phyloP scores from a whole-genome alignment of 2,888 invertebrate genomes.

The Protula sp. region DNA sequence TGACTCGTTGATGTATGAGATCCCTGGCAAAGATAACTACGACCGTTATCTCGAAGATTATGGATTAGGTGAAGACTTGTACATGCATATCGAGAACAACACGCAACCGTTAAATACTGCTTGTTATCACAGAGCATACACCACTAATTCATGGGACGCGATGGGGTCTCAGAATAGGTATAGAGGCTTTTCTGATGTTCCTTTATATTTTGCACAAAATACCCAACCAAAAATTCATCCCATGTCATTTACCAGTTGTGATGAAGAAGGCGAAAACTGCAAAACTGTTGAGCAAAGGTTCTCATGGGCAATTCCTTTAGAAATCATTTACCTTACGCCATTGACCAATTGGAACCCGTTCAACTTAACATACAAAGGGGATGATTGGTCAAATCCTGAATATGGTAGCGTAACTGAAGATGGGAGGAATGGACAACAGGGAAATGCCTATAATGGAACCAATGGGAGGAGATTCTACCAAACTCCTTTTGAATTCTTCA shows the following conservation, averaged over 20 bases:
- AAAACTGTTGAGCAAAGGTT: slow-evolving; percentile 14
- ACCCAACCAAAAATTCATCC: slow-evolving; percentile 26
- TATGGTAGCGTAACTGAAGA: not conserved
- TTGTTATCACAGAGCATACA: slow-evolving; percentile 11
- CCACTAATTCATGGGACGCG: not conserved
- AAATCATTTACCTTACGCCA: slow-evolving; percentile 39
- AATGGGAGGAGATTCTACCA: slow-evolving; percentile 19
- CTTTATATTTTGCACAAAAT: slow-evolving; percentile 31
- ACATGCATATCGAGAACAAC: not conserved
- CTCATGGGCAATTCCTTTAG: slow-evolving; percentile 39
- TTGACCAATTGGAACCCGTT: slow-evolving; percentile 40
- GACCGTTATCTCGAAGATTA: slow-evolving; percentile 20
- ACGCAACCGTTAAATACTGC: slow-evolving; percentile 11
- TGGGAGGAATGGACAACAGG: slow-evolving; percentile 19
- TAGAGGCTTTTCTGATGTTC: slow-evolving; percentile 14
- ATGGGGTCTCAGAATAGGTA: slow-evolving; percentile 4
- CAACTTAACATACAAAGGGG: slow-evolving; percentile 22
- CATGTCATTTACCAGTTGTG: slow-evolving; percentile 12
- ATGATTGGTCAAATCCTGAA: not conserved
- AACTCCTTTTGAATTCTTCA: slow-evolving; percentile 29
- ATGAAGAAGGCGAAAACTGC: slow-evolving; percentile 1
- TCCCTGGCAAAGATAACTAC: slow-evolving; percentile 36
- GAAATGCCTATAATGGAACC: slow-evolving; percentile 27
- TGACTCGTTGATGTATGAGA: slow-evolving; percentile 29
- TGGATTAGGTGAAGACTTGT: slow-evolving; percentile 15